These are phyloP conservation scores for Tetragnatha montana DNA, from an alignment of 2,888 invertebrate species.

Conservation along the genomic window DNA sequence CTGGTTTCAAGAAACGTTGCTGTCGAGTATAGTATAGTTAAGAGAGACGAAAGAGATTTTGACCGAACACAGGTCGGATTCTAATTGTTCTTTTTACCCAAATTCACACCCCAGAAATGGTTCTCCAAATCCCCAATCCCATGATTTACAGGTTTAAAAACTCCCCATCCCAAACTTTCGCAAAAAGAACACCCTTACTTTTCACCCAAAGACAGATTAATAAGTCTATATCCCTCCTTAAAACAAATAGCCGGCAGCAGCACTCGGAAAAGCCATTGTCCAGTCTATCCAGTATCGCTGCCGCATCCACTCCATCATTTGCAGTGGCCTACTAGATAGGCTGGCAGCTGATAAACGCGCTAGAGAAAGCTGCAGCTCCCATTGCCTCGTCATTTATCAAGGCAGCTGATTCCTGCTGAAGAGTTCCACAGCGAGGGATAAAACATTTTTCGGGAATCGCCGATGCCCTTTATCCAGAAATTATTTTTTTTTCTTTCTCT, in stretches of 20 bases:
- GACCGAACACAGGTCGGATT: too few relatives aligned
- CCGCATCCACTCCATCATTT: slow-evolving; percentile 14
- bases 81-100: too few relatives aligned
- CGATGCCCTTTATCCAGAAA: background rate
- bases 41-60: too few relatives aligned
- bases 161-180: too few relatives aligned
- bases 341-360: slow-evolving; percentile 13
- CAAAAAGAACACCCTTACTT: too few relatives aligned
- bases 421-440: background rate
- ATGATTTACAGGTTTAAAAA: too few relatives aligned
- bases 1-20: too few relatives aligned
- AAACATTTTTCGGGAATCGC: background rate
- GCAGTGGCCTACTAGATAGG: slow-evolving; percentile 1
- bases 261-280: background rate
- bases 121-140: too few relatives aligned
- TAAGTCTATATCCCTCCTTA: background rate
- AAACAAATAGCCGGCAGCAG: background rate
- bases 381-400: slow-evolving; percentile 17
- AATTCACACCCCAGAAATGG: too few relatives aligned
- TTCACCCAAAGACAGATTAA: background rate
- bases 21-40: too few relatives aligned
- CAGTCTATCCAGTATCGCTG: background rate
- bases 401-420: background rate
- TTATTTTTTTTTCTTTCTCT: background rate
- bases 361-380: background rate